Base-by-base conservation (phyloP, 23 tunicate genomes). In the Halocynthia roretzi region DNA sequence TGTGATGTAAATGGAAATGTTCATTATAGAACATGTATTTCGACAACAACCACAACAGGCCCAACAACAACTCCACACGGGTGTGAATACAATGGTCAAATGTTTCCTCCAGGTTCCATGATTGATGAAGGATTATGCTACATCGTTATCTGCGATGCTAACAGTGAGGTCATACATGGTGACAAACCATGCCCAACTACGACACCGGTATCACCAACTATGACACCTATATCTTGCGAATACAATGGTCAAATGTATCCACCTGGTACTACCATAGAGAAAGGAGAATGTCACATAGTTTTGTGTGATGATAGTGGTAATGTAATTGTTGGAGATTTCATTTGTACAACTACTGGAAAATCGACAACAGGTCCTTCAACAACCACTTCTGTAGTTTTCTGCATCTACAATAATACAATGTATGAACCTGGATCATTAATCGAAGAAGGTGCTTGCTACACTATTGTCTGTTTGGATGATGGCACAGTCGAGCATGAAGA, bases 141-240 rank as follows among this genome's bases (percentile, higher is more conserved):
- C 64, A 51, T 17, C 18, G 77, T 72, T 17, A 15, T 72, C n/a
- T 72, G 77, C 50, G 14, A 10, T 51, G 19, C 20, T 15, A 52
- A 72, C 64, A 7, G 54, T n/a, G 77, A 53, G 12, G 14, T 72
- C 55, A 72, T 15, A 52, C 53, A 72, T n/a, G 77, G 44, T 31
- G 44, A 31, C 44, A 31, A 31, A 31, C 44, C 44, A 31, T 31
- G 44, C 44, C 44, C 44, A 31, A 31, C 44, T 31, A 31, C 44
- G 44, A 31, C 22, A 51, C 60, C 75, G n/a, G 75, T 6, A 8
- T 7, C 1, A 8, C 18, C 52, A 20, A 12, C 75, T 31, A 20
- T 50, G 10, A 31, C 51, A 70, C 75, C 54, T 31, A 51, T n/a
- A 31, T 1, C 44, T 31, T 31, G 44, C 44, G 44, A 31, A 31